These are phyloP conservation scores for Drosophila leonis DNA, from an alignment of 2,888 invertebrate species.

Conservation along the genomic window DNA sequence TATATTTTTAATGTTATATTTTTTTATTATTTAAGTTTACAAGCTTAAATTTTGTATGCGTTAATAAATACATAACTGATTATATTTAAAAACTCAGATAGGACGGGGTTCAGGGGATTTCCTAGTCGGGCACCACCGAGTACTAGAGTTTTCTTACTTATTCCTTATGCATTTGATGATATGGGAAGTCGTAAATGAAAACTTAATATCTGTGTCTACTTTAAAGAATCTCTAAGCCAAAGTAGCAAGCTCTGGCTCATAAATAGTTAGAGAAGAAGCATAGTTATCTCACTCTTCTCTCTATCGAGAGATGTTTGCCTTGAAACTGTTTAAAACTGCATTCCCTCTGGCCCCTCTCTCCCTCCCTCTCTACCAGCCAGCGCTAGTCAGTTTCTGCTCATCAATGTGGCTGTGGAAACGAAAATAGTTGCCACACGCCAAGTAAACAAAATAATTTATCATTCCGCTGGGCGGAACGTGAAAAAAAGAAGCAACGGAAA, in stretches of 20 bases:
- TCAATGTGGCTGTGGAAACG: constrained; percentile 31
- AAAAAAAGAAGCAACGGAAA: not conserved
- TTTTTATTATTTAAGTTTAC: too few species aligned
- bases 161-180: too few species aligned
- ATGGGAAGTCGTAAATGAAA: too few species aligned
- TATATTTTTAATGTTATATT: too few species aligned
- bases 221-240: not conserved
- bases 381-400: constrained; percentile 2
- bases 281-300: not conserved
- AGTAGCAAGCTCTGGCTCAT: not conserved
- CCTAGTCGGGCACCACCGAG: too few species aligned
- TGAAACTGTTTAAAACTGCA: not conserved
- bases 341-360: not conserved
- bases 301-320: not conserved
- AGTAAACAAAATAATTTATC: constrained; percentile 77
- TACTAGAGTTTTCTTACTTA: too few species aligned
- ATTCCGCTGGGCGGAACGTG: constrained; percentile 40
- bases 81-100: too few species aligned
- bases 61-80: too few species aligned
- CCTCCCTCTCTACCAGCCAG: not conserved
- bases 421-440: constrained; percentile 41
- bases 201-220: not conserved
- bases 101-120: too few species aligned
- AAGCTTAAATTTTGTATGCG: too few species aligned
- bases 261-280: not conserved